Evolutionary conservation across 2,113 vertebrate species (phyloP).

Genomic region (Amphiprion percula): DNA sequence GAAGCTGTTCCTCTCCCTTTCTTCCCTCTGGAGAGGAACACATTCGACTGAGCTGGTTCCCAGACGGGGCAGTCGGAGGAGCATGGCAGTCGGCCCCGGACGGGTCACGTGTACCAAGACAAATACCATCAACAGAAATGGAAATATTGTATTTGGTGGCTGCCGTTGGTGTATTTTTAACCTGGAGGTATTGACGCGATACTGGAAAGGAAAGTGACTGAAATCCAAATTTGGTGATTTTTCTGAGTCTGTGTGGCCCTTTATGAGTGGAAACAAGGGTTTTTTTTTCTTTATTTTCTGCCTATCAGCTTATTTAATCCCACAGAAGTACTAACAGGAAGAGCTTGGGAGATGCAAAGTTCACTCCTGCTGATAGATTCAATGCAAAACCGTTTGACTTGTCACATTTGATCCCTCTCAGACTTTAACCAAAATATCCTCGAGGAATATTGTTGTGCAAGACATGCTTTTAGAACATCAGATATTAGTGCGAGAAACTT

Average conservation of each 20-base stretch:
- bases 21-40: constrained; percentile 36
- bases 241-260: background rate
- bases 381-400: background rate
- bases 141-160: constrained; percentile 59
- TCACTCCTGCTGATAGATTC: background rate
- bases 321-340: background rate
- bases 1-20: constrained; percentile 36
- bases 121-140: constrained; percentile 71
- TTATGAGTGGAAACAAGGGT: background rate
- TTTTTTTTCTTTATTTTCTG: background rate
- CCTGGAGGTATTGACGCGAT: constrained; percentile 38
- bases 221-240: constrained; percentile 42
- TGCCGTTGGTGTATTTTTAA: constrained; percentile 69
- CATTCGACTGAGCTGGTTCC: constrained; percentile 64
- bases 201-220: constrained; percentile 23
- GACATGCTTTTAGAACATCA: constrained; percentile 27
- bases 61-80: constrained; percentile 64
- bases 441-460: constrained; percentile 52
- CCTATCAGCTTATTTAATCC: background rate
- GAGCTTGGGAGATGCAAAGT: background rate
- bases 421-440: constrained; percentile 11
- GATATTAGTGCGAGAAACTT: constrained; percentile 65
- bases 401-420: constrained; percentile 19
- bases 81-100: constrained; percentile 69
- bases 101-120: constrained; percentile 65